phyloP scores from a whole-genome alignment of 2,113 vertebrate species.

The Anthoscopus minutus region DNA sequence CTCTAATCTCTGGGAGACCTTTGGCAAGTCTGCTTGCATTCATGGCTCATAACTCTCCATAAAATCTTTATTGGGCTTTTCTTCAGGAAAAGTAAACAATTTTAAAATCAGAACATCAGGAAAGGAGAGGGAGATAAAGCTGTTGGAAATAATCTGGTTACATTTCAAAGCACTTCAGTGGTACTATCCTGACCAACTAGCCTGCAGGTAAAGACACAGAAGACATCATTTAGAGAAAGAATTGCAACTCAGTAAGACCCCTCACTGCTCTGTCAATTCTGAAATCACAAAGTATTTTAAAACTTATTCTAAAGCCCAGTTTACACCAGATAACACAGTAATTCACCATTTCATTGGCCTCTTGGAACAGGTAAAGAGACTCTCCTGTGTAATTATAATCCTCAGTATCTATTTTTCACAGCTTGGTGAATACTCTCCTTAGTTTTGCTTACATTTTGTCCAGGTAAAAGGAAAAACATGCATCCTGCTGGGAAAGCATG shows the following conservation, averaged over 20 bases:
- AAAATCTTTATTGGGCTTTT: neutral
- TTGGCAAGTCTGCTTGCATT: neutral
- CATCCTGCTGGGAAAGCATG: neutral
- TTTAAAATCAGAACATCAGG: neutral
- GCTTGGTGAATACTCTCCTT: neutral
- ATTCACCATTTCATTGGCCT: neutral
- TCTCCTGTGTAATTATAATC: neutral
- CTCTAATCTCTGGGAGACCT: constrained; percentile 6
- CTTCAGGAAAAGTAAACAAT: constrained; percentile 4
- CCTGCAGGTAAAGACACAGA: neutral
- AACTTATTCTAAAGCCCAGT: neutral
- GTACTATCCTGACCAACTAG: neutral
- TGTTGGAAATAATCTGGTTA: neutral
- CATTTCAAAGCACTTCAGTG: neutral
- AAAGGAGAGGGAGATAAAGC: neutral
- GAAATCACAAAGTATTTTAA: neutral
- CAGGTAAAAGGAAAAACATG: neutral
- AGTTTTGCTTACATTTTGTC: neutral
- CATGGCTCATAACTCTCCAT: neutral
- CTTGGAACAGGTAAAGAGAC: neutral
- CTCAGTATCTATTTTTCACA: neutral
- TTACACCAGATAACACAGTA: neutral
- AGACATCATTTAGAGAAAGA: neutral
- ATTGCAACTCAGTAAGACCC: neutral
- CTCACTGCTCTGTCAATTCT: neutral